Percentiles rank a stretch among this genome's conserved stretches.
Conservation (phyloP, 2,888 invertebrate genomes). For the Tortrix viridana region DNA sequence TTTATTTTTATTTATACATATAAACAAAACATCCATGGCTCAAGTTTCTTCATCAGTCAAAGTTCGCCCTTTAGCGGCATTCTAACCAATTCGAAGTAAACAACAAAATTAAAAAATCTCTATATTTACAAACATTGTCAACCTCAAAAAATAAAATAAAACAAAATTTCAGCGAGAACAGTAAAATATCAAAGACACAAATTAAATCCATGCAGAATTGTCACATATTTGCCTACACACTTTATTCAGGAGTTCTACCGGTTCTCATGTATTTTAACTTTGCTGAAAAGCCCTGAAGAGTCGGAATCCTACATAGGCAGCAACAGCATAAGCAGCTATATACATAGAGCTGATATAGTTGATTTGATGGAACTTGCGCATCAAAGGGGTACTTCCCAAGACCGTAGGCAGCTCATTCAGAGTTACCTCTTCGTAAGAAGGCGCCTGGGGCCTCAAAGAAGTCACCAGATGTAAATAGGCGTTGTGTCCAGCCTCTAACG, state of each 20-base stretch:
- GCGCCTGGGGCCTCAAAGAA: conserved; percentile 71
- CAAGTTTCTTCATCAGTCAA: no score
- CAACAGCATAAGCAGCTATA: conserved; percentile 51
- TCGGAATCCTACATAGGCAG: conserved; percentile 51
- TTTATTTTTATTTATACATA: no score
- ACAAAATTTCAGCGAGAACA: no score
- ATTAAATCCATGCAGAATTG: no score
- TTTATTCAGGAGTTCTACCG: neutral
- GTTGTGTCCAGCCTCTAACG: conserved; percentile 72
- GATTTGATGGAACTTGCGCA: conserved; percentile 52
- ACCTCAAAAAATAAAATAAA: no score
- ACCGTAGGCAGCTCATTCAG: conserved; percentile 52
- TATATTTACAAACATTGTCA: no score
- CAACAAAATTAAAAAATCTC: no score
- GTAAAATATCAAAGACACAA: no score
- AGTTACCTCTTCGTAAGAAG: conserved; percentile 65
- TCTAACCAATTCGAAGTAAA: no score
- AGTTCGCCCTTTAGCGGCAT: no score
- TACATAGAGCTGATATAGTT: conserved; percentile 55
- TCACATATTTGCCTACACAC: neutral
- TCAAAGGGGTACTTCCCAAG: conserved; percentile 48
- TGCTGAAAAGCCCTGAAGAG: conserved; percentile 48
- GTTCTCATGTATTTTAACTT: conserved; percentile 38
- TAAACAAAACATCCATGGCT: no score
- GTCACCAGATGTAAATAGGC: conserved; percentile 68